Evolutionary conservation across 1,140 invertebrate species (phyloP), one percentile per base, ranked within the genome.

Genomic region (Cydia splendana): DNA sequence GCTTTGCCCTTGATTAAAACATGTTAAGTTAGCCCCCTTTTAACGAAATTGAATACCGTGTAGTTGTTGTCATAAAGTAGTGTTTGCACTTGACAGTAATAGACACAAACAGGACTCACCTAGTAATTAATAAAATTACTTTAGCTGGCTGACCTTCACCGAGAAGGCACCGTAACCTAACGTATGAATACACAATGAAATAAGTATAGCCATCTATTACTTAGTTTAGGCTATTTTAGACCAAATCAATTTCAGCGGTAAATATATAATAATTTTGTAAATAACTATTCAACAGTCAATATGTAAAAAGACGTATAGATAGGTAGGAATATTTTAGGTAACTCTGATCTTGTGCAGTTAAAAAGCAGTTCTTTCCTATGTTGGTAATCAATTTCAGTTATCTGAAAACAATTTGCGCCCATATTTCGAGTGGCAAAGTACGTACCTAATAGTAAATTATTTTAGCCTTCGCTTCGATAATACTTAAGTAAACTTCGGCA

Each of bases 401-500:
- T 42, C 38, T 48, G 12, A 48, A 15, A 13, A 48, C 4, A 12
- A 48, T 4, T 13, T 48, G 1, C 12, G 9, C 45, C 45, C 13
- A 51, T 48, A 48, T 51, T 51, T 51, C 15, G 15, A 51, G 12
- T 53, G 51, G 51, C 6, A 53, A 53, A 7, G 51, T 53, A 53
- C 5, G 5, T 53, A n/a, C 4, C 2, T 15, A 34, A 51, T 51
- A 9, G 3, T 51, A 53, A n/a, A n/a, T 18, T 1, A 13, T 15
- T 13, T 12, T 53, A 53, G 5, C 51, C 15, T 18, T 53, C n/a
- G n/a, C 15, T 18, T 53, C n/a, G n/a, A 10, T 18, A 38, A 20
- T 71, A 71, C 7, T 18, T 28, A 13, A 13, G 67, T 71, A 38
- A 71, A 71, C 34, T 71, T 75, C 73, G 75, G 38, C 48, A 76